Percentiles rank a stretch among this genome's conserved stretches.
phyloP scores from a whole-genome alignment of 1,140 invertebrate species.

The Aphidius gifuensis region DNA sequence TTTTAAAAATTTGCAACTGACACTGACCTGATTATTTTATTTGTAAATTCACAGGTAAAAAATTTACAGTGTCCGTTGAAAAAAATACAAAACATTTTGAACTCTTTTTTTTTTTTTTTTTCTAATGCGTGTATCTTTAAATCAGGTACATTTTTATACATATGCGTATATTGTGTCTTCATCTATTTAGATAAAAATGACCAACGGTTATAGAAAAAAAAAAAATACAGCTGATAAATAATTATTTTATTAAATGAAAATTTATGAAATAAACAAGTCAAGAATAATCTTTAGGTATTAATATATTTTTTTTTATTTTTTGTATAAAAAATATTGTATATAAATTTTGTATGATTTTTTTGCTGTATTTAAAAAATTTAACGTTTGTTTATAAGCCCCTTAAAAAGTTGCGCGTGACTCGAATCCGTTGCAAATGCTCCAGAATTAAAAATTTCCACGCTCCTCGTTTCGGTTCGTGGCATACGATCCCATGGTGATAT shows the following conservation, averaged over 20 bases:
- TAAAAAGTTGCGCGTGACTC: conserved; percentile 7
- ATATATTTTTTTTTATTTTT: not conserved
- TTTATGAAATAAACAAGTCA: too few relatives aligned
- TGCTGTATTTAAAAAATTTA: not conserved
- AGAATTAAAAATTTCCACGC: conserved; percentile 42
- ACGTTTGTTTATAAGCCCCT: not conserved
- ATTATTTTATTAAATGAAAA: too few relatives aligned
- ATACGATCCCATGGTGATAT: conserved; percentile 37
- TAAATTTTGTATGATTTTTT: not conserved
- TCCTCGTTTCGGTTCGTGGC: conserved; percentile 32
- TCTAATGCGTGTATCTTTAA: not conserved
- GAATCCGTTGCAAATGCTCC: conserved; percentile 31
- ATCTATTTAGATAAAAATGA: conserved; percentile 14
- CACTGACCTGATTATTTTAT: conserved; percentile 33
- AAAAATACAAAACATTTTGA: conserved; percentile 9
- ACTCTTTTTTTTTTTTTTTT: conserved; percentile 6
- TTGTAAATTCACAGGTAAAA: conserved; percentile 23
- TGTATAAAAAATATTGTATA: not conserved
- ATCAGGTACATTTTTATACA: too few relatives aligned
- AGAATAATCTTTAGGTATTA: not conserved
- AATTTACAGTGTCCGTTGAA: conserved; percentile 14
- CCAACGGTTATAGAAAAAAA: conserved; percentile 9
- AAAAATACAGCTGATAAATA: too few relatives aligned
- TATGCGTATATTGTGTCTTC: not conserved
- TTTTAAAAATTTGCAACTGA: conserved; percentile 19